Evolutionary conservation across 1,140 invertebrate species (phyloP).

Genomic region (Stegodyphus mimosarum): DNA sequence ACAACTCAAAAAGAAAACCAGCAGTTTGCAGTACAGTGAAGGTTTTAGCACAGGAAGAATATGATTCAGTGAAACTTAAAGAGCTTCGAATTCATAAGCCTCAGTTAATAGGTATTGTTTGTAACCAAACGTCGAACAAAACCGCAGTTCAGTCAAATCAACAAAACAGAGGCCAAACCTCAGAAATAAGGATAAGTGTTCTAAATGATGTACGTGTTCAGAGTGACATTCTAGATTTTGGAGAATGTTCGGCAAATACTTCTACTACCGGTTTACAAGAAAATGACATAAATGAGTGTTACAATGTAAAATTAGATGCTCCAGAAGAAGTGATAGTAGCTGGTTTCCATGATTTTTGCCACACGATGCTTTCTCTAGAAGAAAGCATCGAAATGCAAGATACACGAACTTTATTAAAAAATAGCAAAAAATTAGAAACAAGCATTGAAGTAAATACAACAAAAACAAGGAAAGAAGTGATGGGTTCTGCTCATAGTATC

Average conservation of each 20-base stretch:
- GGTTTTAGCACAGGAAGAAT: too few relatives aligned
- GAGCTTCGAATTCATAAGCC: not conserved
- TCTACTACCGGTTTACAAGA: slow-evolving; percentile 12
- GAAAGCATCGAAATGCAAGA: slow-evolving; percentile 25
- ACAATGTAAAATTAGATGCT: slow-evolving; percentile 61
- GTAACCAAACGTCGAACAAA: not conserved
- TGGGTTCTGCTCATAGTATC: not conserved
- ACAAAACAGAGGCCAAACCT: not conserved
- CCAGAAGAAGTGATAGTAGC: slow-evolving; percentile 55
- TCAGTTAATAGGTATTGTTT: slow-evolving; percentile 16
- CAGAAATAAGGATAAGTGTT: not conserved
- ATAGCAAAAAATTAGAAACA: not conserved
- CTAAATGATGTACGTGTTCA: not conserved
- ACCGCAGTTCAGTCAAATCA: not conserved
- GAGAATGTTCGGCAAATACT: slow-evolving; percentile 22
- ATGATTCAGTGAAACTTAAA: not conserved
- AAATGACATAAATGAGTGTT: slow-evolving; percentile 52
- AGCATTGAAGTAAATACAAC: not conserved
- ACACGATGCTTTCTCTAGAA: slow-evolving; percentile 60
- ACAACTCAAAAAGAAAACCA: too few relatives aligned
- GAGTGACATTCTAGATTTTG: slow-evolving; percentile 31
- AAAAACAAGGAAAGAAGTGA: not conserved
- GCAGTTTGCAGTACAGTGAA: too few relatives aligned
- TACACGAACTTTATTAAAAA: slow-evolving; percentile 34
- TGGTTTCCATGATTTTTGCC: slow-evolving; percentile 61